phyloP scores from a whole-genome alignment of 2,113 vertebrate species.

The Rhynchomys soricoides region DNA sequence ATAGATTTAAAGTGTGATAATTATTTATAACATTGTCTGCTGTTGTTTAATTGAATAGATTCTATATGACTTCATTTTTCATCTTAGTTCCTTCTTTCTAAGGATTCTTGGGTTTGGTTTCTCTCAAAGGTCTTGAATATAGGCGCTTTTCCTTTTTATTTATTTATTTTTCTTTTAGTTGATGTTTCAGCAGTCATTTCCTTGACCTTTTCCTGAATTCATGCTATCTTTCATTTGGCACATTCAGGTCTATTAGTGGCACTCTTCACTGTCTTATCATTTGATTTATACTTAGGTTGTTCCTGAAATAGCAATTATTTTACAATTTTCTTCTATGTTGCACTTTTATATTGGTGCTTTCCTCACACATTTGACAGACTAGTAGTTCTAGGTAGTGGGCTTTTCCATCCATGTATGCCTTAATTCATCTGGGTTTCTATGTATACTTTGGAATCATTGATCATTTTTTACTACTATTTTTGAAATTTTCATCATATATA shows the following conservation, averaged over 20 bases:
- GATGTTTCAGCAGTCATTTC: background rate
- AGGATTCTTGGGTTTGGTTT: background rate
- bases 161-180: background rate
- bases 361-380: background rate
- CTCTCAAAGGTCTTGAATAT: background rate
- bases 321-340: background rate
- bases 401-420: background rate
- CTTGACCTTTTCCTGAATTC: background rate
- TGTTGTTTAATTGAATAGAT: background rate
- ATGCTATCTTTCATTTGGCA: background rate
- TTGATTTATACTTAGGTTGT: background rate
- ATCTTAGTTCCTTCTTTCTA: no score
- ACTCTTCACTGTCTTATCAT: no score
- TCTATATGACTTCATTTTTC: background rate
- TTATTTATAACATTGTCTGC: background rate
- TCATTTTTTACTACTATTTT: background rate
- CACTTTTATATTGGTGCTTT: background rate
- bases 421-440: background rate
- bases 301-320: background rate
- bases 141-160: background rate
- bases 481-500: background rate
- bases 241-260: no score
- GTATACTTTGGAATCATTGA: no score
- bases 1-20: background rate
- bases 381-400: rapidly evolving